Percentiles rank a stretch among this genome's conserved stretches.
Conservation (phyloP, 2,113 vertebrate species). For the Pollimyrus isidori region DNA sequence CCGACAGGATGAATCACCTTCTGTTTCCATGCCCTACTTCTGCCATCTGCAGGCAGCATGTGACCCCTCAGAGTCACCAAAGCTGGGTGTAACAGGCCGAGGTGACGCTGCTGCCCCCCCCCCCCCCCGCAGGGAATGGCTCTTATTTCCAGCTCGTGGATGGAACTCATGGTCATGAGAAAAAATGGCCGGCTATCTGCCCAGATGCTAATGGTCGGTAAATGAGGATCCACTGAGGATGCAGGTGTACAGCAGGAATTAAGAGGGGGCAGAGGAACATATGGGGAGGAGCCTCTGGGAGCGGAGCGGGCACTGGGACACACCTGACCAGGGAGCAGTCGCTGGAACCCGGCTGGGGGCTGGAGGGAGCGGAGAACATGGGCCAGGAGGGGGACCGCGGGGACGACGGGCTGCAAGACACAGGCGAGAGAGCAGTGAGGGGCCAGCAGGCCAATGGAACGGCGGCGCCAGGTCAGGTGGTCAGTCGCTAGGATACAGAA, state of each 20-base stretch:
- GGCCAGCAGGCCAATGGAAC: not conserved
- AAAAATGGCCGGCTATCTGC: not conserved
- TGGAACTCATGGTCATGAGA: not conserved
- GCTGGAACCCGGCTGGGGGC: constrained; percentile 85
- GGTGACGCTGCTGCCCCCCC: not conserved
- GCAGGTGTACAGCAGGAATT: not conserved
- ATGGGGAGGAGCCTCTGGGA: not conserved
- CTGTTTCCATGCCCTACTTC: not conserved
- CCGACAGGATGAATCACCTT: not conserved
- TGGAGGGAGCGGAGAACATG: constrained; percentile 96
- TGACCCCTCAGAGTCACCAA: not conserved
- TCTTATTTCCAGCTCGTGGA: not conserved
- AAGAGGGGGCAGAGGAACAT: not conserved
- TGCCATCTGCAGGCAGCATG: not conserved
- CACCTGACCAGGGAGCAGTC: constrained; percentile 92
- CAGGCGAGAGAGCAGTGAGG: constrained; percentile 6
- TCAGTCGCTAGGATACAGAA: not conserved
- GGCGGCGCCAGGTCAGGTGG: not conserved
- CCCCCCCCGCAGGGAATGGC: not conserved
- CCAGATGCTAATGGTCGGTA: not conserved
- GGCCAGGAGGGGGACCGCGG: constrained; percentile 94
- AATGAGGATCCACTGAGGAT: not conserved
- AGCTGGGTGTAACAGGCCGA: not conserved
- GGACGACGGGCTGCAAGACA: constrained; percentile 82
- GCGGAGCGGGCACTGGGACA: constrained; percentile 40